Evolutionary conservation across 2,797 vertebrate species (phyloP).

Genomic region (Thripadectes ignobilis): DNA sequence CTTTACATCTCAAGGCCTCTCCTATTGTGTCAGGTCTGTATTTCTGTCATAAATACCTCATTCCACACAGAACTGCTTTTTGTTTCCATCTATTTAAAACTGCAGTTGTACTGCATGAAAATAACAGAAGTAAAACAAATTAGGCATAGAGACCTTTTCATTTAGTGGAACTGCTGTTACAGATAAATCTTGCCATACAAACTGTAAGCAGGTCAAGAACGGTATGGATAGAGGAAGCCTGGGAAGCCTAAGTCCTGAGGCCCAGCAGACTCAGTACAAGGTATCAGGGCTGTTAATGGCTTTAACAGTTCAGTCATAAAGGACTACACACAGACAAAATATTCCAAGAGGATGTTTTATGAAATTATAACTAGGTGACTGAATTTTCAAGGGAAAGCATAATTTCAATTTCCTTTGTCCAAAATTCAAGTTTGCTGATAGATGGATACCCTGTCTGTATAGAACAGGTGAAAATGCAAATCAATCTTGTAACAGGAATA

Average conservation of each 20-base stretch:
- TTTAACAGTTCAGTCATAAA: not conserved
- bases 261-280: not conserved
- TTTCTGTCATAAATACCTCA: not conserved
- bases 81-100: not conserved
- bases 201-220: not conserved
- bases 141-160: not conserved
- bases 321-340: not conserved
- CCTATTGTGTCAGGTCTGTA: not conserved
- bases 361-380: not conserved
- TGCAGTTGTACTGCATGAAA: not conserved
- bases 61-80: not conserved
- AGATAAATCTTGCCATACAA: not conserved
- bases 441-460: not conserved
- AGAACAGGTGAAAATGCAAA: not conserved
- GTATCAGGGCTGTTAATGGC: not conserved
- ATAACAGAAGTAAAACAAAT: not conserved
- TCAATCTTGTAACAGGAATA: not conserved
- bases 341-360: rapidly evolving
- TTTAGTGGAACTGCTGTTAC: not conserved
- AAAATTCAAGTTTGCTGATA: not conserved
- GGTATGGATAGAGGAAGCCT: not conserved
- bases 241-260: not conserved
- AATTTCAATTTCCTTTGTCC: not conserved
- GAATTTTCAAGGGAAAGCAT: not conserved
- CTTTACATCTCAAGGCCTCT: not conserved